Percentiles rank a stretch among this genome's conserved stretches.
Evolutionary conservation across 2,888 invertebrate genomes (phyloP).

Genomic region (Pristionchus mayeri): DNA sequence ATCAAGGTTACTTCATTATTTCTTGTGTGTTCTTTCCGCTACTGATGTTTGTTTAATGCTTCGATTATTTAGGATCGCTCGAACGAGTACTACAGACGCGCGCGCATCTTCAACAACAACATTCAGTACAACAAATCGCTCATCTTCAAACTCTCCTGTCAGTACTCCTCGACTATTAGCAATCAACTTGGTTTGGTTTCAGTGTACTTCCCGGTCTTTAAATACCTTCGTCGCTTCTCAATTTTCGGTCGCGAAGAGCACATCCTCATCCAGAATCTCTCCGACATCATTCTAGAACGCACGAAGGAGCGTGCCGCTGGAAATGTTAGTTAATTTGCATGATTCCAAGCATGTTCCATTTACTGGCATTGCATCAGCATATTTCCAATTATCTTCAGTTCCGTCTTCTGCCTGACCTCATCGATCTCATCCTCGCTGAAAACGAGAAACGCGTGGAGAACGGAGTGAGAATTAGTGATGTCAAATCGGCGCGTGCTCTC

Average conservation of each 20-base stretch:
- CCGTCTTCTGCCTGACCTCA: conserved; percentile 45
- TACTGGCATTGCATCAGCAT: not conserved
- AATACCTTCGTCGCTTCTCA: conserved; percentile 26
- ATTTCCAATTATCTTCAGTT: conserved; percentile 35
- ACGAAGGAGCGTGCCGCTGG: conserved; percentile 17
- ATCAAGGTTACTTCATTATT: conserved; percentile 45
- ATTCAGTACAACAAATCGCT: conserved; percentile 31
- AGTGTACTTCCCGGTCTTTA: conserved; percentile 38
- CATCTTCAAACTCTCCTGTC: conserved; percentile 32
- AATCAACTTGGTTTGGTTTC: not conserved
- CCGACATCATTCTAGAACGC: conserved; percentile 34
- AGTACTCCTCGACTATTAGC: not conserved
- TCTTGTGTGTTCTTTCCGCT: no score
- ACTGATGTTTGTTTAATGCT: not conserved
- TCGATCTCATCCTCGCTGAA: conserved; percentile 48
- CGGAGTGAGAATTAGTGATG: no score
- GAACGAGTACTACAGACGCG: conserved; percentile 27
- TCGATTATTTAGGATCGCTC: conserved; percentile 31
- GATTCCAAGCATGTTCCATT: not conserved
- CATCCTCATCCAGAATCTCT: conserved; percentile 27
- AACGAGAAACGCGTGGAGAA: conserved; percentile 42
- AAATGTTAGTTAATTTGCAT: not conserved
- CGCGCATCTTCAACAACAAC: not conserved
- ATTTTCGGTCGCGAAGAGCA: conserved; percentile 26
- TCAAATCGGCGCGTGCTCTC: no score